Base-by-base conservation (phyloP, 2,888 invertebrate species). In the Branchipolynoe longqiensis region DNA sequence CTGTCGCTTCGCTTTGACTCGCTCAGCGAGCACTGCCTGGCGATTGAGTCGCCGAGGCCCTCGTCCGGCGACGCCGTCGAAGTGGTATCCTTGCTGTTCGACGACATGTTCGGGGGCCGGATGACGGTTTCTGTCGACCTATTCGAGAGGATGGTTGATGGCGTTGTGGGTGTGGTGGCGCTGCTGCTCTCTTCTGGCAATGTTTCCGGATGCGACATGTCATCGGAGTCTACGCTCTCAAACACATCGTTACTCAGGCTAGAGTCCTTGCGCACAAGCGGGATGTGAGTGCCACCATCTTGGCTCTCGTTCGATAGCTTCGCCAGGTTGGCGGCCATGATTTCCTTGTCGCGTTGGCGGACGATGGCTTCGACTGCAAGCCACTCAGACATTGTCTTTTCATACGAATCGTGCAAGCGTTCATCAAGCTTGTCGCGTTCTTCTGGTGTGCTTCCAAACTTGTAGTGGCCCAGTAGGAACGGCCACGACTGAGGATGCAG, bases 351-450 rank as follows among this genome's bases (percentile, higher is more conserved):
- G 93, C 93, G 88, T 87, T 94, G 94, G 62, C 92, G 88, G 0
- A 98, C 97, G 87, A 98, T 98, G 0, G 98, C 98, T 92, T 99
- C 98, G 0, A 98, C 97, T 0, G 98, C 97, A 86, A 98, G 93
- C 98, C 98, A 98, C 93, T 98, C 98, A 0, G 98, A 97, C 97
- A 98, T 97, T 0, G 97, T 97, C 6, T 96, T 96, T 93, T 98
- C 98, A 90, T 97, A 98, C 86, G 96, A 95, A 64, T 96, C 96
- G 86, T 96, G 95, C 62, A 96, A 89, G 25, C 87, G 87, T 48
- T 89, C 88, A 86, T 94, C 93, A 1, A 91, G 89, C 25, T 89
- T 89, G 31, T 89, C 89, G 6, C 93, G 84, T 38, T 93, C 92
- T 31, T 91, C 91, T 8, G 87, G 87, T 0, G 90, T 90, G 90